Evolutionary conservation across 2,797 vertebrate genomes (phyloP).

Genomic region (Myioborus miniatus): DNA sequence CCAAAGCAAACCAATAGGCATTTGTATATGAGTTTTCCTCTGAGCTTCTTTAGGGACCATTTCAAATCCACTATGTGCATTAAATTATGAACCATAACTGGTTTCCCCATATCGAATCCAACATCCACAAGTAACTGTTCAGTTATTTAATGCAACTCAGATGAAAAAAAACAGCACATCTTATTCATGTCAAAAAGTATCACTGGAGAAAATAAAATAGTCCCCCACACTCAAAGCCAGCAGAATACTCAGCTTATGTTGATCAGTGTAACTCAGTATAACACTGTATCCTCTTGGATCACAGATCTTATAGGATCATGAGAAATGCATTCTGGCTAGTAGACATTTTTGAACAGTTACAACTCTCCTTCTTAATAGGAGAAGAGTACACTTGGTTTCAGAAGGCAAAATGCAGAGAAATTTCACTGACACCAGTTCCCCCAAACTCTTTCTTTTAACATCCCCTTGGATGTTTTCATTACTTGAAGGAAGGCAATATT

Average conservation of each 20-base stretch:
- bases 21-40: background rate
- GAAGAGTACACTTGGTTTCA: background rate
- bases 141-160: background rate
- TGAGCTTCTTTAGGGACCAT: conserved; percentile 1
- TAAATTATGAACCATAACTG: conserved; percentile 3
- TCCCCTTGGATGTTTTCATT: background rate
- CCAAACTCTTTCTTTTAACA: background rate
- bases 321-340: background rate
- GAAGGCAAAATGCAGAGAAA: background rate
- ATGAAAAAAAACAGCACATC: background rate
- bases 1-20: background rate
- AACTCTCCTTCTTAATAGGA: background rate
- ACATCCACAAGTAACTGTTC: background rate
- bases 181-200: background rate
- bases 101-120: background rate
- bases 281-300: background rate
- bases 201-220: background rate
- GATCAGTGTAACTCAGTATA: background rate
- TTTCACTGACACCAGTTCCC: background rate
- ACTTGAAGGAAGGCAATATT: background rate
- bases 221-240: background rate
- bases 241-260: background rate
- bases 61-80: background rate
- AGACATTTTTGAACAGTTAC: background rate
- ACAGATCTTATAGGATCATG: background rate